These are phyloP conservation scores for Yponomeuta sedellus DNA, from an alignment of 2,888 invertebrate genomes.

Conservation along the genomic window DNA sequence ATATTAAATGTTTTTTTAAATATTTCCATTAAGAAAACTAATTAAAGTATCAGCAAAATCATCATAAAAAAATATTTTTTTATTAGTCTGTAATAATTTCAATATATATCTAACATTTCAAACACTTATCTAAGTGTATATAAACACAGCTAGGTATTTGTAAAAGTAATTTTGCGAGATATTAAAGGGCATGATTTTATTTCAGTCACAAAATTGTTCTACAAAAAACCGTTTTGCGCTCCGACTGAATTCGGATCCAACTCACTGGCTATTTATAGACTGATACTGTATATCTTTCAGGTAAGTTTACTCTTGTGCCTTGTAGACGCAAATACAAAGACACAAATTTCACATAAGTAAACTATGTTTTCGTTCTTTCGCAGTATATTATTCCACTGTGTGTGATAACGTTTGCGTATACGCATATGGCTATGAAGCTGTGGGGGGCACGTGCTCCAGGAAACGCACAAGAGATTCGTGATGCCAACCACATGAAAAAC, in stretches of 20 bases:
- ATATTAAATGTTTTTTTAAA: too few relatives aligned
- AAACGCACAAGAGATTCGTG: constrained; percentile 85
- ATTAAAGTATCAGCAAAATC: too few relatives aligned
- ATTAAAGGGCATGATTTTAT: constrained; percentile 1
- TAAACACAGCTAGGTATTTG: neutral
- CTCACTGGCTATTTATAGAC: constrained; percentile 75
- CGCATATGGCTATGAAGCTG: constrained; percentile 85
- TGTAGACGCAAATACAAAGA: too few relatives aligned
- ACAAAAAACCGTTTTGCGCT: constrained; percentile 76
- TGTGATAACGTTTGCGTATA: constrained; percentile 89
- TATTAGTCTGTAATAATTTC: too few relatives aligned
- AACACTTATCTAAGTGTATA: too few relatives aligned
- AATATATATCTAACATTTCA: too few relatives aligned
- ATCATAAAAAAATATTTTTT: too few relatives aligned
- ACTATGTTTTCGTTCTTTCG: constrained; percentile 15
- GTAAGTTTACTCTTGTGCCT: constrained; percentile 36
- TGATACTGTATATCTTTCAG: constrained; percentile 74
- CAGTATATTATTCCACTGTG: constrained; percentile 88
- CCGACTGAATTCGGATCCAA: constrained; percentile 73
- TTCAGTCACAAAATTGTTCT: constrained; percentile 58
- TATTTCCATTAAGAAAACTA: too few relatives aligned
- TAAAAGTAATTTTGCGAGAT: neutral
- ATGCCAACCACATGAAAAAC: constrained; percentile 87
- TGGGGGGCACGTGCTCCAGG: constrained; percentile 89
- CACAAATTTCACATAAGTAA: neutral